Evolutionary conservation across 92 coral and sea anemone species (phyloP).

Genomic region (Muricea muricata): DNA sequence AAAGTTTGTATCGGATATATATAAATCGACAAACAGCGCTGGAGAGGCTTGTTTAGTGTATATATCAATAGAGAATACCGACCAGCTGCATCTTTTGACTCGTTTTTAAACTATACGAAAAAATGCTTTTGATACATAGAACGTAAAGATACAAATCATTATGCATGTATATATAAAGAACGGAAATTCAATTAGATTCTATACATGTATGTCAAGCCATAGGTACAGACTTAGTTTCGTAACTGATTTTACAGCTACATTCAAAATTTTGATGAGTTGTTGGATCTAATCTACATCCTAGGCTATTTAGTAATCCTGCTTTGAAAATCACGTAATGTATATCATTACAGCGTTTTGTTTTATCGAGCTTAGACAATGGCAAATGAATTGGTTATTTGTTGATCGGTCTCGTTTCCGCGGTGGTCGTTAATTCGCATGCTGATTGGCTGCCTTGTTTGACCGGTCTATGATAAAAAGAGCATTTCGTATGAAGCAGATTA

Average conservation of each 20-base stretch:
- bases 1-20: conserved; percentile 40
- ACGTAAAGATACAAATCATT: background rate
- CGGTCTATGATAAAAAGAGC: conserved; percentile 24
- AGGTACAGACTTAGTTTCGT: no score
- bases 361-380: conserved; percentile 24
- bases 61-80: background rate
- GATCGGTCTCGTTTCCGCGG: conserved; percentile 40
- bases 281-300: background rate
- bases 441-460: conserved; percentile 27
- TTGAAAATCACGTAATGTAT: conserved; percentile 39
- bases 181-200: background rate
- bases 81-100: background rate
- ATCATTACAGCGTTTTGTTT: conserved; percentile 41
- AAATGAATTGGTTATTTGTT: conserved; percentile 23
- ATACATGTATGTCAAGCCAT: no score
- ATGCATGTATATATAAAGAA: background rate
- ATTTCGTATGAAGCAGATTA: background rate
- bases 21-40: conserved; percentile 25
- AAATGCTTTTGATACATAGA: background rate
- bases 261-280: background rate
- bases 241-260: no score
- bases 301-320: conserved; percentile 23
- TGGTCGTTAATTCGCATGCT: background rate
- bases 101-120: background rate
- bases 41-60: conserved; percentile 31